Percentiles rank a stretch among this genome's conserved stretches.
These are phyloP conservation scores for Tromatobia lineatoria DNA, from an alignment of 2,888 invertebrate species.

Conservation along the genomic window DNA sequence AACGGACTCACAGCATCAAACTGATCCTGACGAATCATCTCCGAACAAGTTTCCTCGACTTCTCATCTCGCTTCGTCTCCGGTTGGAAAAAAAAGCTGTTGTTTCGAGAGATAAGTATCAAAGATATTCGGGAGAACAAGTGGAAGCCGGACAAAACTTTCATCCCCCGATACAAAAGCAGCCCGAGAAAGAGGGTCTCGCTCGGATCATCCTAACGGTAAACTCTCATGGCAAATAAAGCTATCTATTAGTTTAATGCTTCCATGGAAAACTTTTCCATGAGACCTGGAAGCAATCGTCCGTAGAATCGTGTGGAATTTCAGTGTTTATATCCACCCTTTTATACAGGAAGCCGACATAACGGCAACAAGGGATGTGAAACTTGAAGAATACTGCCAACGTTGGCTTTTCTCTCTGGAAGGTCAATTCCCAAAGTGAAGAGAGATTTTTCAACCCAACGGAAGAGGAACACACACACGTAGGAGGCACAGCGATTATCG, in stretches of 20 bases:
- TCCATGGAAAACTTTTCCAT: conserved; percentile 69
- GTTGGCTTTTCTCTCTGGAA: conserved; percentile 7
- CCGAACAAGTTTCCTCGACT: conserved; percentile 61
- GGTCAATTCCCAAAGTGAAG: conserved; percentile 59
- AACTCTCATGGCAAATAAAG: conserved; percentile 77
- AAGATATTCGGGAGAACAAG: conserved; percentile 19
- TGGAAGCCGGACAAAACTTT: conserved; percentile 70
- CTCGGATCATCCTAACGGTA: conserved; percentile 64
- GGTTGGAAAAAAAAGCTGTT: conserved; percentile 31
- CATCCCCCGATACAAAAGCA: conserved; percentile 60
- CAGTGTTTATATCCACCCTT: conserved; percentile 58
- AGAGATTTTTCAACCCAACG: conserved; percentile 26
- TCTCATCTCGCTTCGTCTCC: conserved; percentile 18
- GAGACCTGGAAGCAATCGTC: conserved; percentile 55
- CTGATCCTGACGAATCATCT: conserved; percentile 72
- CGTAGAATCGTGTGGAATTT: conserved; percentile 51
- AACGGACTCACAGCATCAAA: conserved; percentile 46
- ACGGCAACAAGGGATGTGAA: background rate
- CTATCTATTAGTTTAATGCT: conserved; percentile 79
- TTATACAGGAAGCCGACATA: background rate
- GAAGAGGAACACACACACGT: conserved; percentile 6
- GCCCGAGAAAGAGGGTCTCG: background rate
- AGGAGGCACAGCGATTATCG: conserved; percentile 29
- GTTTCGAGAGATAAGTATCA: conserved; percentile 52
- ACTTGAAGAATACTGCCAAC: conserved; percentile 8